Evolutionary conservation across 2,797 vertebrate species (phyloP), one percentile per base, ranked within the genome.

Genomic region (Luscinia luscinia): DNA sequence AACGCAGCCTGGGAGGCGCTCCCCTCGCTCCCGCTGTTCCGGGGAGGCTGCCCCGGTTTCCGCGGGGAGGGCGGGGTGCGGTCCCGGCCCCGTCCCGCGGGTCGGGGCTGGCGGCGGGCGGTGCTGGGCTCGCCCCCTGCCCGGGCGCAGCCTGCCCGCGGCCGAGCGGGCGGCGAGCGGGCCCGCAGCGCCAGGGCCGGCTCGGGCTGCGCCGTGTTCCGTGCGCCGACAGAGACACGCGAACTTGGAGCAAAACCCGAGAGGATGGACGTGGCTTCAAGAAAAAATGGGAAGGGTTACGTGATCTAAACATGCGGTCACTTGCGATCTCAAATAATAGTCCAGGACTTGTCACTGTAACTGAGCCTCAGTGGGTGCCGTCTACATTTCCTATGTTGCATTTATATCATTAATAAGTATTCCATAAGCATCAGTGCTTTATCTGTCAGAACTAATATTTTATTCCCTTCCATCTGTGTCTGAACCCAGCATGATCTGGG

Each of bases 171-270:
- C 40, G 20, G 49, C 2, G 38, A 40, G 68, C 45, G 19, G 3
- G 24, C 3, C 27, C 45, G 0, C 43, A 4, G 15, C 40, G 48
- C 46, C 9, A 0, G 6, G 68, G 21, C 3, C 2, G 1, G 11
- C 1, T 9, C 2, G 22, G 43, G 52, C 45, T 45, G 54, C 54
- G 0, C 58, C 20, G 22, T 5, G 16, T 17, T 19, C 21, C 3
- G 8, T 12, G 24, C 12, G 38, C 74, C 55, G 4, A 2, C 41
- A 12, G 45, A 3, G 55, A 5, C 66, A 6, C 79, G 1, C 9
- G 10, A n/a, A 15, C 19, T 28, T n/a, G 38, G 15, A 40, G 49
- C 52, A 11, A 24, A 36, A 24, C 40, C 55, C 9, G 3, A 40
- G 57, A 38, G 48, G 6, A 38, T 32, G 0, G 4, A 30, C 16